Evolutionary conservation across 2,113 vertebrate species (phyloP), one percentile per base, ranked within the genome.

Genomic region (Orthochromis malagaraziensis): DNA sequence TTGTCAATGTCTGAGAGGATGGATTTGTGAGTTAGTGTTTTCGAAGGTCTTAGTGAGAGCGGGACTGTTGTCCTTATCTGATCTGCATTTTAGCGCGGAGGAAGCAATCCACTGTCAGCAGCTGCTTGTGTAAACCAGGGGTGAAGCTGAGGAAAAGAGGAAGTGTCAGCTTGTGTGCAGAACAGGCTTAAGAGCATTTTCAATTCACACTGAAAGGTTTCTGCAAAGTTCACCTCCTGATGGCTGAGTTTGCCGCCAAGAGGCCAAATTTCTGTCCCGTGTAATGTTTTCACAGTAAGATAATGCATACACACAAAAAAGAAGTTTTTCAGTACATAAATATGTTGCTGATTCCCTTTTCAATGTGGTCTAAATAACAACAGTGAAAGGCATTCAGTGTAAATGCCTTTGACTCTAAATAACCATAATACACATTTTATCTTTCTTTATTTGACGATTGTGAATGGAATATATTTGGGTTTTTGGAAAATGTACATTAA

Each of bases 61-160:
- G 84, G 88, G 88, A 86, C 84, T 91, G 83, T 93, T 91, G 89
- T 89, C 79, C 92, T 94, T 94, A 91, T 94, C 94, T 94, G 93
- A 93, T 89, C 91, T 87, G 81, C 83, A 90, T 88, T 89, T 93
- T 93, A 92, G 91, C 90, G 9, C 53, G 83, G 79, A 87, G 90
- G 86, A 88, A 92, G 88, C 79, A 26, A n/a, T 57, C 87, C 35
- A 84, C 88, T 91, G 88, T 90, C 90, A 94, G 87, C 93, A 6
- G 85, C 84, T 81, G 85, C 84, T 86, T 92, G 83, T 91, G 83
- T 91, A 90, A 92, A 92, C 86, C 85, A 77, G 82, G 40, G 19
- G 10, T 29, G 84, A 75, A 58, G 83, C 57, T 19, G 19, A 55
- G 86, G 81, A 70, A 53, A 82, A 92, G 57, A 89, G 90, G 88